phyloP scores from a whole-genome alignment of 1,140 invertebrate species.

The Leptopilina clavipes region DNA sequence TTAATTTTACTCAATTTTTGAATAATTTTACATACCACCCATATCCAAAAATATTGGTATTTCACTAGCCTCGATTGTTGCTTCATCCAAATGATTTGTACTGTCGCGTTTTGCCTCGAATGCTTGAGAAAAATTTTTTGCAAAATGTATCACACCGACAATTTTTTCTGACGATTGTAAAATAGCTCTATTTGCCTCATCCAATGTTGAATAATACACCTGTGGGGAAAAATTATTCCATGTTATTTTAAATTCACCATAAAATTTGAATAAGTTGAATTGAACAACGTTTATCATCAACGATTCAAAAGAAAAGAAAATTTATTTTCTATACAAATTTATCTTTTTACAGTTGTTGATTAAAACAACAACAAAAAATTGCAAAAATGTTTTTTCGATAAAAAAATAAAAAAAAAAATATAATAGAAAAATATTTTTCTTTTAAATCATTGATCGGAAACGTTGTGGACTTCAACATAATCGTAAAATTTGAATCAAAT shows the following conservation, averaged over 20 bases:
- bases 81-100: slow-evolving; percentile 65
- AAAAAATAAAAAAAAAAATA: no score
- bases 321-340: no score
- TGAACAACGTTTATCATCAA: no score
- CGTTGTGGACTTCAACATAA: no score
- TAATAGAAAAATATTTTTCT: slow-evolving; percentile 17
- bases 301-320: no score
- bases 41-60: slow-evolving; percentile 83
- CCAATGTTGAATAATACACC: slow-evolving; percentile 75
- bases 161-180: slow-evolving; percentile 74
- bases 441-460: not conserved
- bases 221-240: slow-evolving; percentile 54
- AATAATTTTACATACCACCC: slow-evolving; percentile 74
- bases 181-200: slow-evolving; percentile 79
- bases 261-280: no score
- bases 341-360: no score
- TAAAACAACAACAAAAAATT: no score
- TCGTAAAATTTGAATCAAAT: no score
- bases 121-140: slow-evolving; percentile 83
- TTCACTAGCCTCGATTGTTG: slow-evolving; percentile 76
- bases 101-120: slow-evolving; percentile 76
- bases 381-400: no score
- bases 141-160: slow-evolving; percentile 84
- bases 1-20: no score
- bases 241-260: no score